Evolutionary conservation across 2,797 vertebrate genomes (phyloP), one percentile per base, ranked within the genome.

Genomic region (Delichon dasypus): DNA sequence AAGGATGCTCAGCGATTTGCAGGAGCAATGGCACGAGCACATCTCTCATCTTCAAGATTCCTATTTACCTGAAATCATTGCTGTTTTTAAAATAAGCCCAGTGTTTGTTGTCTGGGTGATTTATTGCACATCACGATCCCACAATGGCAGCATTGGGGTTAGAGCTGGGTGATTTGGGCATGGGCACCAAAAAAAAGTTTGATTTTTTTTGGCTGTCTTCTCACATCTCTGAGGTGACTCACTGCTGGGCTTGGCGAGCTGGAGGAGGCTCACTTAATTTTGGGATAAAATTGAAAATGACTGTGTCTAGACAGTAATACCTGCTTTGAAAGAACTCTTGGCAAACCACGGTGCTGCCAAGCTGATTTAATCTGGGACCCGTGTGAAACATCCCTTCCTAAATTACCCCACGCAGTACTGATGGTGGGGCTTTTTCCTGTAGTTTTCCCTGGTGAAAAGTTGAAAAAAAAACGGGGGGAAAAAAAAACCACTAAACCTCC

Each of bases 71-170:
- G 2, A 61, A 87, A 44, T 26, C 29, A 2, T 1, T 3, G 8
- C n/a, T 1, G 0, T 27, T 75, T 71, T 36, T 3, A 3, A 10
- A 42, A 36, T 8, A 21, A 77, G 2, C 42, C 8, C 38, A 5
- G 1, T 2, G 0, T 53, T 40, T 13, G 8, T 8, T 21, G 16
- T 13, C 26, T 34, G 72, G 11, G 4, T 8, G 18, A 6, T 67
- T 50, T 23, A 6, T 55, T 9, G 1, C 62, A 2, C 7, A 7
- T 8, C 42, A 19, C 29, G 4, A 58, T 25, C 67, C 55, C 6
- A 0, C 10, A 3, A 0, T 22, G 0, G 27, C 51, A 47, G 30
- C 21, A 1, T 0, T 0, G 2, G 30, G 51, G 53, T 19, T 74
- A 5, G 67, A 32, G 21, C 5, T 1, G 29, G 18, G 18, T 18